Base-by-base conservation (phyloP, 2,797 vertebrate species). In the Sciurus vulgaris region DNA sequence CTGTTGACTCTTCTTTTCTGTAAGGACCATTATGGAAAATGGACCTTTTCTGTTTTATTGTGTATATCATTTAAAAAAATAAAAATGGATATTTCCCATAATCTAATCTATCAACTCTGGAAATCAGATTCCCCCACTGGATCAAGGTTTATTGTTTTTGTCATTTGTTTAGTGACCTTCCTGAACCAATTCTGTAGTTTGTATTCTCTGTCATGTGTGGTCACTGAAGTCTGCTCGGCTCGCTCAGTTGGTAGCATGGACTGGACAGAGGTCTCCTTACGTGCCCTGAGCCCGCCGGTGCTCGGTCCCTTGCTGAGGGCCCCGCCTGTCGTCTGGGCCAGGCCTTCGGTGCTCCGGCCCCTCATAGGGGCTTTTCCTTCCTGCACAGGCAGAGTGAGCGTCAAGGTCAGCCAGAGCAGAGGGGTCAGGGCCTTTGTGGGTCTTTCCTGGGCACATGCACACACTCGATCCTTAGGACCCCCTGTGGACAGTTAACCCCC, bases 361-460 rank as follows among this genome's bases (percentile, higher is more conserved):
- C 33, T 38, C 24, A 15, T 13, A 69, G 15, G 56, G 22, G 35
- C 35, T 41, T 33, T 7, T 0, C 30, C 20, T 44, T 59, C 38
- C 35, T 56, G 22, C 14, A 28, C 5, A 2, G 2, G 5, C 54
- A 38, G 9, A 38, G 56, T 8, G 17, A 38, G 41, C 18, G 17
- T 74, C 30, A 24, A 59, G 77, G 65, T 59, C 14, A 35, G 30
- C 51, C 38, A 2, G 77, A 54, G 14, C 38, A 13, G 30, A 20
- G 20, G 2, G 5, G 9, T 2, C 1, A 6, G 30, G 38, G 51
- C 49, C 49, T 26, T 8, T 18, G 12, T 1, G 6, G 30, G 33
- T 26, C 35, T 70, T 59, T 7, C 14, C 65, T 47, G 30, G 22
- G 30, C 38, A 18, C 28, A 7, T 0, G 8, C 51, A 28, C 22